Percentiles rank a stretch among this genome's conserved stretches.
Evolutionary conservation across 2,113 vertebrate species (phyloP).

Genomic region (Lichenostomus cassidix): DNA sequence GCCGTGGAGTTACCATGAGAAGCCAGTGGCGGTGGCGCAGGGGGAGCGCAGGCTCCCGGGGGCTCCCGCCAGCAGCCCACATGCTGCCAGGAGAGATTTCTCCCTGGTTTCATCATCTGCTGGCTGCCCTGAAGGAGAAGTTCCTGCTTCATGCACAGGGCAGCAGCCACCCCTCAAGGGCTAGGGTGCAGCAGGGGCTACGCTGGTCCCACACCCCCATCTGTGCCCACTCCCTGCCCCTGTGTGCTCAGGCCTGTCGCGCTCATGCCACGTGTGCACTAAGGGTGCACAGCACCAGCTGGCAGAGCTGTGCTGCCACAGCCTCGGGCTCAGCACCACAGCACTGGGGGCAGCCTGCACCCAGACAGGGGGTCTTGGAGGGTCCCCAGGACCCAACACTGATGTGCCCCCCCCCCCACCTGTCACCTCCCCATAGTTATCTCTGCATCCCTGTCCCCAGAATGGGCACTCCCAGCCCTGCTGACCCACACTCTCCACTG

Average conservation of each 20-base stretch:
- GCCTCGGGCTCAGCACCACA: not conserved
- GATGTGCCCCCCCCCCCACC: accelerated
- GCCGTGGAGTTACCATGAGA: conserved; percentile 20
- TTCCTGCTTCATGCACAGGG: not conserved
- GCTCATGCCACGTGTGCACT: conserved; percentile 49
- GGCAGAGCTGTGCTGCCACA: not conserved
- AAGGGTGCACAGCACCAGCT: conserved; percentile 43
- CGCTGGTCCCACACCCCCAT: not conserved
- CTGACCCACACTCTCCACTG: not conserved
- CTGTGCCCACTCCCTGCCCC: not conserved
- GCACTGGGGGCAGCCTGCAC: not conserved
- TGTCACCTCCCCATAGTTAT: not conserved
- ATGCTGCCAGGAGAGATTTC: conserved; percentile 57
- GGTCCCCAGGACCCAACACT: not conserved
- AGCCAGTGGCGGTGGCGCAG: not conserved
- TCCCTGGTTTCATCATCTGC: conserved; percentile 66
- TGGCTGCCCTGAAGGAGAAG: conserved; percentile 16
- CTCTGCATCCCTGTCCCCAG: not conserved
- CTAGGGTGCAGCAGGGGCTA: not conserved
- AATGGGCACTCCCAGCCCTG: not conserved
- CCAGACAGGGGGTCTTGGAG: not conserved
- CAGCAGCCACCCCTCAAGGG: not conserved
- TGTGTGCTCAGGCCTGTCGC: not conserved
- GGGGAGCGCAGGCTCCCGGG: conserved; percentile 45
- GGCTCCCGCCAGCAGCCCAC: conserved; percentile 52